These are phyloP conservation scores for Orycteropus afer DNA, from an alignment of 2,113 vertebrate species.

Conservation along the genomic window DNA sequence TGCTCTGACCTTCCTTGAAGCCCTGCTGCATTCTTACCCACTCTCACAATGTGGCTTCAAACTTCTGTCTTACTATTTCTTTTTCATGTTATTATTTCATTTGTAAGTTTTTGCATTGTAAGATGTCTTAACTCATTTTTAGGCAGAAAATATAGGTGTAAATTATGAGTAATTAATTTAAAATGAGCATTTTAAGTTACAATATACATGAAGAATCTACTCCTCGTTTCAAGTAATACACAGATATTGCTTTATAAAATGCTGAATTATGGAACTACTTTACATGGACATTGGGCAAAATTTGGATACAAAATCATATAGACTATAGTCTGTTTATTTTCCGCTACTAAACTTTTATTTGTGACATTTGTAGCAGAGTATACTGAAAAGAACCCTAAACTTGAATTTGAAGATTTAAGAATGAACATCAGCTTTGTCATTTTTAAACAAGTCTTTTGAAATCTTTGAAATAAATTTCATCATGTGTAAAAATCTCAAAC, in stretches of 20 bases:
- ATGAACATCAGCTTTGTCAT: neutral
- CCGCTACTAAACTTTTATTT: neutral
- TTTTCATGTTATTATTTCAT: neutral
- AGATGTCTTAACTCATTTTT: slow-evolving; percentile 15
- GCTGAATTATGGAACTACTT: neutral
- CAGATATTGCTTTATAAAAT: neutral
- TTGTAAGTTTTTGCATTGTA: neutral
- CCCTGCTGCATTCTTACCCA: neutral
- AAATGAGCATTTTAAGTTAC: slow-evolving; percentile 20
- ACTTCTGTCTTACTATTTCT: neutral
- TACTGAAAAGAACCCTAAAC: neutral
- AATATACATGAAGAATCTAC: neutral
- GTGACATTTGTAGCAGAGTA: neutral
- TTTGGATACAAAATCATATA: neutral
- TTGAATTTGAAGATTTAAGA: neutral
- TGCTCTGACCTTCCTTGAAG: neutral
- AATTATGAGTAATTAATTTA: neutral
- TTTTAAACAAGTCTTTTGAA: neutral
- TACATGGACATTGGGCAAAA: neutral
- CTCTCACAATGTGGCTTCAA: neutral
- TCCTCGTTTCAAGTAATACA: neutral
- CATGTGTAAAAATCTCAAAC: neutral
- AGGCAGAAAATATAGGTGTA: neutral
- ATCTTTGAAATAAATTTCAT: neutral
- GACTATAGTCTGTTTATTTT: neutral